Percentiles rank a stretch among this genome's conserved stretches.
These are phyloP conservation scores for Tragopan temminckii DNA, from an alignment of 2,797 vertebrate species.

Conservation along the genomic window DNA sequence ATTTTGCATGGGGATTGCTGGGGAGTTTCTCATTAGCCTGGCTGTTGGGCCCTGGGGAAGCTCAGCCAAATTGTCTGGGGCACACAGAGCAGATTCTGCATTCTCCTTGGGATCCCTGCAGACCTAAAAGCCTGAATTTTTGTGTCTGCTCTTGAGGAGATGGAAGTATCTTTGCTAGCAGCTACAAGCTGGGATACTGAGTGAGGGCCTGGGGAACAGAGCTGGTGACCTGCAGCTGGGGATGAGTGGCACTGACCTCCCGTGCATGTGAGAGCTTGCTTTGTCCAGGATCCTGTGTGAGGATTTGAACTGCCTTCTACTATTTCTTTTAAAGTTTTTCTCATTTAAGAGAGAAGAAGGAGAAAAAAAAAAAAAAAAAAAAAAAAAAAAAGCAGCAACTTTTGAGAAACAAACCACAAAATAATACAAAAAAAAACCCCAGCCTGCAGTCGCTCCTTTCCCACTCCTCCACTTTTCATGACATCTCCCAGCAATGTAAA, in stretches of 20 bases:
- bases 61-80: conserved; percentile 74
- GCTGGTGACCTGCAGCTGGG: accelerated
- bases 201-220: not conserved
- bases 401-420: conserved; percentile 33
- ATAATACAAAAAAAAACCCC: conserved; percentile 16
- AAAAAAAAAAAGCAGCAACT: not conserved
- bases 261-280: not conserved
- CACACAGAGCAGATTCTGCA: conserved; percentile 65
- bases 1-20: conserved; percentile 74
- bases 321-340: not conserved
- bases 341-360: not conserved
- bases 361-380: not conserved
- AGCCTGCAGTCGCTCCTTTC: not conserved
- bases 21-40: conserved; percentile 79
- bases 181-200: not conserved
- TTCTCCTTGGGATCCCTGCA: conserved; percentile 52
- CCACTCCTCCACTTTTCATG: not conserved
- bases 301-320: conserved; percentile 25
- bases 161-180: not conserved
- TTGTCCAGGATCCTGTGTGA: not conserved
- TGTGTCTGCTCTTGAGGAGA: not conserved
- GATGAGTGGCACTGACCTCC: not conserved
- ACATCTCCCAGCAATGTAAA: conserved; percentile 16
- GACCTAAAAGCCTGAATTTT: conserved; percentile 58
- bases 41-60: conserved; percentile 70